A percentile compares a stretch with the other conserved stretches of the same genome.
Evolutionary conservation across 92 coral and sea anemone genomes (phyloP).

Genomic region (Palythoa caribaeorum): DNA sequence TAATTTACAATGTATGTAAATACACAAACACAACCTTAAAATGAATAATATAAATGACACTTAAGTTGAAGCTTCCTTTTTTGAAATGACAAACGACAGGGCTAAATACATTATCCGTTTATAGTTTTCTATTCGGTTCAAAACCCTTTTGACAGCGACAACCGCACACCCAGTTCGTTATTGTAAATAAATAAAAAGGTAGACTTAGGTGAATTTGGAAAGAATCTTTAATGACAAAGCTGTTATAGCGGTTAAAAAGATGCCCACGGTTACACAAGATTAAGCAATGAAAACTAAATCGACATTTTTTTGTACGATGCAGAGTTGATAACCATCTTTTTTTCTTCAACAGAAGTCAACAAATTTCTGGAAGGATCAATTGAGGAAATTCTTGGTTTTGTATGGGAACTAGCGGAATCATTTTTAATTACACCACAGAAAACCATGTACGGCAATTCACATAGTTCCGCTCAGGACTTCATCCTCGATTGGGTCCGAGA

Average conservation of each 20-base stretch:
- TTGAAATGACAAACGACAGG: no score
- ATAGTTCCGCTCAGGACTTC: slow-evolving; percentile 84
- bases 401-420: slow-evolving; percentile 80
- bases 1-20: no score
- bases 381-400: slow-evolving; percentile 74
- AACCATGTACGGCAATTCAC: slow-evolving; percentile 75
- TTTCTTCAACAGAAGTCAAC: slow-evolving; percentile 63
- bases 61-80: no score
- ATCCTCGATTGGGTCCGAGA: slow-evolving; percentile 85
- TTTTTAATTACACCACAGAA: slow-evolving; percentile 77
- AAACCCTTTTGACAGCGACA: no score
- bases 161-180: no score
- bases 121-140: no score
- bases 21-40: no score
- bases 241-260: not conserved
- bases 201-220: no score
- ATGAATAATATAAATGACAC: no score
- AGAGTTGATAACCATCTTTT: not conserved
- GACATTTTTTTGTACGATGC: not conserved
- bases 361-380: slow-evolving; percentile 67
- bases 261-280: not conserved
- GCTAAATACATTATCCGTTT: no score
- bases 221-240: not conserved
- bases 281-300: not conserved
- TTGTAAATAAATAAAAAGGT: no score